phyloP scores from a whole-genome alignment of 1,140 invertebrate species.

The Elysia chlorotica region DNA sequence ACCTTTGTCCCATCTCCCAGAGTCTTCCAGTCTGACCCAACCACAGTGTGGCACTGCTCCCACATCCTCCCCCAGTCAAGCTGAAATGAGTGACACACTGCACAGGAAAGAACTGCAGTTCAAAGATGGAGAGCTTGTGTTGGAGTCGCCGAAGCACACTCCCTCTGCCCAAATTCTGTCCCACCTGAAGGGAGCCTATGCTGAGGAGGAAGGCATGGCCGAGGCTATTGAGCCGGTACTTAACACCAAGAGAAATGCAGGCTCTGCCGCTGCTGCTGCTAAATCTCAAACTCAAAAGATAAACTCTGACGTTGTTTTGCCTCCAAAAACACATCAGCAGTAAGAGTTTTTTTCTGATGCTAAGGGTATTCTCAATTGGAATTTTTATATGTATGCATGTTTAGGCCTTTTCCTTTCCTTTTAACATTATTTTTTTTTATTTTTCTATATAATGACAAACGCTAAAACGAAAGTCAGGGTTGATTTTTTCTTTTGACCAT shows the following conservation, averaged over 20 bases:
- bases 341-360: no score
- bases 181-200: conserved; percentile 13
- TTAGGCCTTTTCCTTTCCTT: no score
- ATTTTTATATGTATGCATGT: no score
- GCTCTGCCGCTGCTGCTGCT: background rate
- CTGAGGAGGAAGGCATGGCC: background rate
- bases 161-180: conserved; percentile 12
- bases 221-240: conserved; percentile 1
- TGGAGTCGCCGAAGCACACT: conserved; percentile 11
- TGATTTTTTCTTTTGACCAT: no score
- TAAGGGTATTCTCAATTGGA: no score
- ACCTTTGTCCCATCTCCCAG: background rate
- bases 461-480: no score
- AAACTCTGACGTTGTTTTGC: conserved; percentile 11
- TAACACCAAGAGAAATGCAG: conserved; percentile 6
- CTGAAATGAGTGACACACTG: background rate
- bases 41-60: background rate
- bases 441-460: no score
- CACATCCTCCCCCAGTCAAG: no score
- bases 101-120: conserved; percentile 2
- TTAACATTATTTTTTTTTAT: no score
- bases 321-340: background rate
- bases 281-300: conserved; percentile 3
- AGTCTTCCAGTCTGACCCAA: no score
- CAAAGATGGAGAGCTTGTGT: background rate